Percentiles rank a stretch among this genome's conserved stretches.
phyloP scores from a whole-genome alignment of 2,797 vertebrate genomes.

The Peromyscus attwateri region DNA sequence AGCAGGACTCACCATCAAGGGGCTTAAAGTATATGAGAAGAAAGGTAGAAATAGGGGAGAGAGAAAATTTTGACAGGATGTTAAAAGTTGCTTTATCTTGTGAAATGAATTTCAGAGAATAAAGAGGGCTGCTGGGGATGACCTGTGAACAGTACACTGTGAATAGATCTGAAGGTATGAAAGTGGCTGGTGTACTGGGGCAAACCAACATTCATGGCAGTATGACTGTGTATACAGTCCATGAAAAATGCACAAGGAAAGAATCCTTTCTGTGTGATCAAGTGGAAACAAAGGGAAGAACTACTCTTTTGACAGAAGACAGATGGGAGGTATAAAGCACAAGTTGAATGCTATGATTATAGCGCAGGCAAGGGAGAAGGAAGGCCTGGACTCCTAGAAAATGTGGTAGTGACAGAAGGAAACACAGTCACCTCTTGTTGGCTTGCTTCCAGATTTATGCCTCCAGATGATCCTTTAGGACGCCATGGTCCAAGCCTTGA shows the following conservation, averaged over 20 bases:
- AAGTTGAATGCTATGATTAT: slow-evolving; percentile 35
- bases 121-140: slow-evolving; percentile 18
- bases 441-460: slow-evolving; percentile 94
- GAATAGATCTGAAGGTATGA: slow-evolving; percentile 55
- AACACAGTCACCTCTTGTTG: slow-evolving; percentile 61
- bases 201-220: background rate
- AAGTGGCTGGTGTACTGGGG: slow-evolving; percentile 9
- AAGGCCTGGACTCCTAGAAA: slow-evolving; percentile 29
- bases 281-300: slow-evolving; percentile 19
- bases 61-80: background rate
- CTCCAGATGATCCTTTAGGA: slow-evolving; percentile 98
- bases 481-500: slow-evolving; percentile 98
- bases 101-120: slow-evolving; percentile 57
- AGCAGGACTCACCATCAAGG: slow-evolving; percentile 31
- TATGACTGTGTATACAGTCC: slow-evolving; percentile 26
- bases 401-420: background rate
- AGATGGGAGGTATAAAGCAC: slow-evolving; percentile 20
- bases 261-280: slow-evolving; percentile 13
- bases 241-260: slow-evolving; percentile 40
- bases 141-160: slow-evolving; percentile 26
- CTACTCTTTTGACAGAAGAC: background rate
- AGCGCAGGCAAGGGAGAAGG: slow-evolving; percentile 45
- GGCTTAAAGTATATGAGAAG: background rate
- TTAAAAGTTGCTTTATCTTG: background rate
- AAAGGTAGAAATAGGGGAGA: background rate